Evolutionary conservation across 2,113 vertebrate genomes (phyloP).

Genomic region (Takifugu flavidus): DNA sequence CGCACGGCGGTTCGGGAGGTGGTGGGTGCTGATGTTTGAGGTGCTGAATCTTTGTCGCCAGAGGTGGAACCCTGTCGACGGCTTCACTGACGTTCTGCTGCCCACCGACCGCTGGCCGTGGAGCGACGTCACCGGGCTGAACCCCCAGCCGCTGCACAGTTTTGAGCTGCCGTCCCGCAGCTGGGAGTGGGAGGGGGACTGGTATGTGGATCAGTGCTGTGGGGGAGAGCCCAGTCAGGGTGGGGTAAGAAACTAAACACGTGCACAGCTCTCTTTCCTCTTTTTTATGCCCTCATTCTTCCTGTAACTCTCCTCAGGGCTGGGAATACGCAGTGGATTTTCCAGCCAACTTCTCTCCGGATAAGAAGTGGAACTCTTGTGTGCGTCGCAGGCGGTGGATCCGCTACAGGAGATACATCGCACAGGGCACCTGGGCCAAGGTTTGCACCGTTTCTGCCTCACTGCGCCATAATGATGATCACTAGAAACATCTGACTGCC

Average conservation of each 20-base stretch:
- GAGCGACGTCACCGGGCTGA: constrained; percentile 90
- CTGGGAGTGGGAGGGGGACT: constrained; percentile 99
- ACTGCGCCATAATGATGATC: not conserved
- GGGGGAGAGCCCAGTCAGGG: constrained; percentile 92
- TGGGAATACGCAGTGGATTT: constrained; percentile 97
- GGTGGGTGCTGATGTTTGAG: not conserved
- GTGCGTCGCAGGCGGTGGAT: constrained; percentile 94
- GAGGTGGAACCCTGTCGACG: constrained; percentile 97
- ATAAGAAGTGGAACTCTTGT: constrained; percentile 96
- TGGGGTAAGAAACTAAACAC: constrained; percentile 81
- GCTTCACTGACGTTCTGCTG: constrained; percentile 90
- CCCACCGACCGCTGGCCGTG: constrained; percentile 97
- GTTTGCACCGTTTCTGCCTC: constrained; percentile 46
- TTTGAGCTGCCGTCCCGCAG: constrained; percentile 87
- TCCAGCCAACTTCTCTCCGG: constrained; percentile 88
- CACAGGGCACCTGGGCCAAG: constrained; percentile 89
- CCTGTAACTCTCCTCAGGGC: constrained; percentile 71
- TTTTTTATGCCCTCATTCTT: not conserved
- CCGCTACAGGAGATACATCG: constrained; percentile 91
- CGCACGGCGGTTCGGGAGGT: not conserved
- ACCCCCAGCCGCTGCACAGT: constrained; percentile 84
- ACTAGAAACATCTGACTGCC: not conserved
- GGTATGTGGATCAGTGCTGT: constrained; percentile 97
- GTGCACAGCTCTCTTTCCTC: not conserved
- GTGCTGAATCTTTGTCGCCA: constrained; percentile 40